Conservation (phyloP, 2,888 invertebrate genomes). For the Volucella inanis region DNA sequence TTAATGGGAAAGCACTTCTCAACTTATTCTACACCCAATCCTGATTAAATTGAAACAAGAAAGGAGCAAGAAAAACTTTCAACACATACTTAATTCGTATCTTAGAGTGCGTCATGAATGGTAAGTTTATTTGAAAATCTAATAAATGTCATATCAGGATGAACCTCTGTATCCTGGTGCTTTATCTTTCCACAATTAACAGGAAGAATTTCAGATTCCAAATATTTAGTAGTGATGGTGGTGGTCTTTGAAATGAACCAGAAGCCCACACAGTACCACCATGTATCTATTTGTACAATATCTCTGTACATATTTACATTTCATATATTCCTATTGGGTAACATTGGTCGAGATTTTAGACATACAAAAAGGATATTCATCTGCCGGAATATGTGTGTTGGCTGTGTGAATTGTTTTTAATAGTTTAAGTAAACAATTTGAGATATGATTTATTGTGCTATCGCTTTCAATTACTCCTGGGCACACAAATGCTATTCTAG, state of each 20-base stretch:
- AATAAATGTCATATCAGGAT: slow-evolving; percentile 66
- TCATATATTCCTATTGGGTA: slow-evolving; percentile 14
- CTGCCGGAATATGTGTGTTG: slow-evolving; percentile 53
- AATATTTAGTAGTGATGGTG: background rate
- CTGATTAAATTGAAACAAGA: slow-evolving; percentile 1
- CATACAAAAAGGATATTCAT: slow-evolving; percentile 47
- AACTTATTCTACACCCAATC: background rate
- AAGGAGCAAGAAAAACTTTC: slow-evolving; percentile 45
- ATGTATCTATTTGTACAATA: too few relatives aligned
- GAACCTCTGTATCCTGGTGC: slow-evolving; percentile 37
- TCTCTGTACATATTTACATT: slow-evolving; percentile 37
- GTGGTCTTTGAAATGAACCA: slow-evolving; percentile 31
- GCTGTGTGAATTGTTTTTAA: slow-evolving; percentile 68
- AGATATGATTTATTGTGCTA: slow-evolving; percentile 67
- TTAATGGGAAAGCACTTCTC: too few relatives aligned
- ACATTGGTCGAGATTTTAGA: slow-evolving; percentile 34
- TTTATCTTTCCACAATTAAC: slow-evolving; percentile 63
- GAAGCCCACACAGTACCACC: background rate
- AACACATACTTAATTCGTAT: slow-evolving; percentile 22
- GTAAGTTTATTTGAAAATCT: slow-evolving; percentile 49
- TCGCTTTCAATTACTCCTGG: slow-evolving; percentile 63
- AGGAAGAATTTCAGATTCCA: background rate
- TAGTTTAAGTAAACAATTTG: slow-evolving; percentile 70
- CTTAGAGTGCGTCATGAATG: slow-evolving; percentile 30
- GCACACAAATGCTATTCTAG: slow-evolving; percentile 6